Conservation (phyloP, 1,140 invertebrate genomes). For the Kradibia gibbosae region DNA sequence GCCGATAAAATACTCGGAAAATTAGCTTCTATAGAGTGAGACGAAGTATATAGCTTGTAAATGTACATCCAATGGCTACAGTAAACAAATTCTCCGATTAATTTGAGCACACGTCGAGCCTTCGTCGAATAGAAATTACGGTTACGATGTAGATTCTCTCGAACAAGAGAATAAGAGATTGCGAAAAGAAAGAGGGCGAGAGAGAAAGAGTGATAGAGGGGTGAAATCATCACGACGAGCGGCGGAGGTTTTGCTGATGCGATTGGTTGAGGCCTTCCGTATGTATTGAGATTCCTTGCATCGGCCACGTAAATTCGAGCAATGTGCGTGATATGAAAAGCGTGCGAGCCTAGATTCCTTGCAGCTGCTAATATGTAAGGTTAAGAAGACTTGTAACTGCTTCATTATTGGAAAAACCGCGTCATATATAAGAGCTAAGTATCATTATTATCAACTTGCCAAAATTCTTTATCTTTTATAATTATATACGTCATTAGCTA, state of each 20-base stretch:
- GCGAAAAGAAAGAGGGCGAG: constrained; percentile 40
- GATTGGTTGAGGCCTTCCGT: constrained; percentile 61
- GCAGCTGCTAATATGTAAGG: neutral
- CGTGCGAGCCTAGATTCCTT: neutral
- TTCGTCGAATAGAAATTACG: neutral
- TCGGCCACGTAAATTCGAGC: constrained; percentile 50
- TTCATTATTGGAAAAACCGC: too few relatives aligned
- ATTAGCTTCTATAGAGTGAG: constrained; percentile 47
- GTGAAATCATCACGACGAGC: constrained; percentile 58
- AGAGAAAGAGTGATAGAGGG: constrained; percentile 63
- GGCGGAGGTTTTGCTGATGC: constrained; percentile 55
- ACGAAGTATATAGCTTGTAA: constrained; percentile 9
- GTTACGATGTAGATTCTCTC: neutral
- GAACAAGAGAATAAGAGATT: constrained; percentile 24
- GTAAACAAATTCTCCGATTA: constrained; percentile 33
- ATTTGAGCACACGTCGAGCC: neutral
- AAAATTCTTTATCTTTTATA: too few relatives aligned
- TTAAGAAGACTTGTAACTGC: neutral
- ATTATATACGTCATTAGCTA: too few relatives aligned
- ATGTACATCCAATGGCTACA: neutral
- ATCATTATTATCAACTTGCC: too few relatives aligned
- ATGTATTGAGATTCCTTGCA: constrained; percentile 61
- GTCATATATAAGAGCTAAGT: too few relatives aligned
- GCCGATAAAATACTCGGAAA: neutral
- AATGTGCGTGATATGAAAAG: neutral